These are phyloP conservation scores for Clarias magur DNA, from an alignment of 2,113 vertebrate species.

Conservation along the genomic window DNA sequence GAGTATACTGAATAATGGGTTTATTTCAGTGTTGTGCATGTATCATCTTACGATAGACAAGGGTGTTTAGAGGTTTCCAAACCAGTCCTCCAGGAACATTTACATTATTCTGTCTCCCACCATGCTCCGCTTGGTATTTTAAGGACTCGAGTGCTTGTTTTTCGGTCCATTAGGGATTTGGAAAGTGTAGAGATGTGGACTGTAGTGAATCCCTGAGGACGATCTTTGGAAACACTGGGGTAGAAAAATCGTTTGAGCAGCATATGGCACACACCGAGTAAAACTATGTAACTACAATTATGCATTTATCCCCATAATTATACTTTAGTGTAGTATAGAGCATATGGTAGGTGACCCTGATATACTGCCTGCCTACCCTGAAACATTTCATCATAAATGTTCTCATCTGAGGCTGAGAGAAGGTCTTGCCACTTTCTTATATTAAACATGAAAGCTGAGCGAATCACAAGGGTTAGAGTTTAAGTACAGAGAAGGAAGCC, in stretches of 20 bases:
- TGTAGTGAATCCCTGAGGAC: neutral
- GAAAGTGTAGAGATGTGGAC: neutral
- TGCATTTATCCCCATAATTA: conserved; percentile 6
- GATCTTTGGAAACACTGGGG: neutral
- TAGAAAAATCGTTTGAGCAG: neutral
- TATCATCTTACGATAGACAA: neutral
- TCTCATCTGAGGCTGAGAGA: neutral
- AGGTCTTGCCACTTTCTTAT: neutral
- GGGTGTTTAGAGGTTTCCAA: neutral
- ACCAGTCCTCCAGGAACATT: neutral
- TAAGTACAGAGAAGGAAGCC: neutral
- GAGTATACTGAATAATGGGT: neutral
- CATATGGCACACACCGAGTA: neutral
- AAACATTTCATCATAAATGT: neutral
- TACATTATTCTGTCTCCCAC: neutral
- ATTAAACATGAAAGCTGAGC: neutral
- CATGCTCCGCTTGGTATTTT: neutral
- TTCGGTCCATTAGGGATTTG: neutral
- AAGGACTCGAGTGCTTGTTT: neutral
- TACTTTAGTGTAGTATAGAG: neutral
- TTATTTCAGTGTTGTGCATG: neutral
- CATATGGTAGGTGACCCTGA: neutral
- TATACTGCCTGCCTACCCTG: neutral
- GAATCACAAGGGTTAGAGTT: neutral
- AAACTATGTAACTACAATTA: neutral